Percentiles rank a stretch among this genome's conserved stretches.
phyloP scores from a whole-genome alignment of 2,888 invertebrate genomes.

The Seladonia tumulorum region DNA sequence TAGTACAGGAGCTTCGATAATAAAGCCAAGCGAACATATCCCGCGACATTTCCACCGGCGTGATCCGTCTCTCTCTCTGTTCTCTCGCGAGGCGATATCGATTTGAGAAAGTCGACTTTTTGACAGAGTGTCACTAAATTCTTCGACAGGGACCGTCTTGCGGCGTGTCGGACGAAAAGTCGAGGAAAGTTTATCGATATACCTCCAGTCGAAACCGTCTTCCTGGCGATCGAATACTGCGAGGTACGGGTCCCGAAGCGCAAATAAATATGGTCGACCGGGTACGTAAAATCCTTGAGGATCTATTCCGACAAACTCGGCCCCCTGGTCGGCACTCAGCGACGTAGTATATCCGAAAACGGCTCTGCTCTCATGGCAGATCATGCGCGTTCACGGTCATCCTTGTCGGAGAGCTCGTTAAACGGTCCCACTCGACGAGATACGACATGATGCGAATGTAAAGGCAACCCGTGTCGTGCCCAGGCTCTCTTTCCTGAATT shows the following conservation, averaged over 20 bases:
- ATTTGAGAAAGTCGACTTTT: not conserved
- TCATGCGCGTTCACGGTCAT: constrained; percentile 34
- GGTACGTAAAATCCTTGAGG: constrained; percentile 31
- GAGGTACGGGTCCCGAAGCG: not conserved
- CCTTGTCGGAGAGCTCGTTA: constrained; percentile 37
- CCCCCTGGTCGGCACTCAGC: constrained; percentile 14
- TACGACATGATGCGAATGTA: constrained; percentile 48
- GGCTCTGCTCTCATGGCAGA: constrained; percentile 26
- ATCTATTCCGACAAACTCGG: constrained; percentile 36
- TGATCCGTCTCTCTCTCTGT: too few relatives aligned
- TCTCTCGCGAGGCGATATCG: not conserved
- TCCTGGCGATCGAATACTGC: constrained; percentile 10
- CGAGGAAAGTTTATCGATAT: constrained; percentile 16
- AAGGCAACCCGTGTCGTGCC: constrained; percentile 29
- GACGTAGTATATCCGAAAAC: constrained; percentile 29
- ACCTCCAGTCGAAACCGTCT: not conserved
- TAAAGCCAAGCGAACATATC: not conserved
- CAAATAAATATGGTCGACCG: constrained; percentile 28
- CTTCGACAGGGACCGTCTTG: not conserved
- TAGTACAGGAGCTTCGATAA: not conserved
- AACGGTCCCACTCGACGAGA: constrained; percentile 40
- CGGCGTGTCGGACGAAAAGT: too few relatives aligned
- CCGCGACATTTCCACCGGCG: not conserved
- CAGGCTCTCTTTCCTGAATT: constrained; percentile 36
- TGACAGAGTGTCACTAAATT: not conserved